A percentile compares a stretch with the other conserved stretches of the same genome.
These are phyloP conservation scores for Rhopalosiphum padi DNA, from an alignment of 1,140 invertebrate species.

Conservation along the genomic window DNA sequence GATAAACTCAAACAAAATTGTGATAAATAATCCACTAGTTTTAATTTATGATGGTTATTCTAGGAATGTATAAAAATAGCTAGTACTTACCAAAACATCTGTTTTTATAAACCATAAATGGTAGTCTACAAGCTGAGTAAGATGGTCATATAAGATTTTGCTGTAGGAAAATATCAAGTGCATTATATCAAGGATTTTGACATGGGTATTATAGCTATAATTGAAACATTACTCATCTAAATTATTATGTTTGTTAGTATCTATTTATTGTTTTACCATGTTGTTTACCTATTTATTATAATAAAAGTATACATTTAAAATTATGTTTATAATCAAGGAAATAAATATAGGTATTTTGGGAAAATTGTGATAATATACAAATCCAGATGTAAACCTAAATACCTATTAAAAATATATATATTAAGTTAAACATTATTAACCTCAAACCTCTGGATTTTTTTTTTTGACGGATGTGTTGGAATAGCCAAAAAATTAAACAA, in stretches of 20 bases:
- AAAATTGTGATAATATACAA: neutral
- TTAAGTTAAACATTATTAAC: no score
- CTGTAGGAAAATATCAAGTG: constrained; percentile 3
- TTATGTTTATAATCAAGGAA: neutral
- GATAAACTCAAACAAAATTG: neutral
- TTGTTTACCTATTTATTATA: neutral
- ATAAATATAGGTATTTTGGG: neutral
- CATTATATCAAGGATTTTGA: neutral
- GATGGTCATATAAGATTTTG: neutral
- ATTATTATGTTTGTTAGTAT: neutral
- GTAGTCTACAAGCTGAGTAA: neutral
- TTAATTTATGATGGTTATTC: neutral
- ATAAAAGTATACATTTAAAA: neutral
- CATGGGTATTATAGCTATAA: neutral
- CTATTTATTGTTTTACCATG: neutral
- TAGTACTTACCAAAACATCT: neutral
- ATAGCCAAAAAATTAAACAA: neutral
- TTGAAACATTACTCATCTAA: constrained; percentile 4
- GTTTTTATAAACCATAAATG: constrained; percentile 4
- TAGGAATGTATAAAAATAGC: neutral
- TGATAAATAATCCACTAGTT: neutral
- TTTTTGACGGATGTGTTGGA: neutral
- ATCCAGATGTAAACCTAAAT: no score
- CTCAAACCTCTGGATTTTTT: no score
- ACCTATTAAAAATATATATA: no score